Conservation (phyloP, 2,113 vertebrate genomes). For the Fregata magnificens region DNA sequence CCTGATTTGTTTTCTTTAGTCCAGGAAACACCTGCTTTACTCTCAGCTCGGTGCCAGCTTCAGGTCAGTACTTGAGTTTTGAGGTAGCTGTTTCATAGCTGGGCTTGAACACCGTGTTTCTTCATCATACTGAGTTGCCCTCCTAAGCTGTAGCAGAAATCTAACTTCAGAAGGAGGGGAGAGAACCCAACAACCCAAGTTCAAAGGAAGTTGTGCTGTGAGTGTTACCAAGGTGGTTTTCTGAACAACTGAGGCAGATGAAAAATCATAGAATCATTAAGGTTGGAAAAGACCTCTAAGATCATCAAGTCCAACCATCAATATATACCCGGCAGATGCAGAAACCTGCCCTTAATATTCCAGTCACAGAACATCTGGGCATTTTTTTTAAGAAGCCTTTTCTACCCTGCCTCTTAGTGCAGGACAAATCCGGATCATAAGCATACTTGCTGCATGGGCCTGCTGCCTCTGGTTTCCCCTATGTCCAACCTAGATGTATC, state of each 20-base stretch:
- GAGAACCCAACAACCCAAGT: neutral
- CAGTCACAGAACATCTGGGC: too few relatives aligned
- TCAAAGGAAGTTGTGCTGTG: neutral
- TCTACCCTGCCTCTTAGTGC: accelerated
- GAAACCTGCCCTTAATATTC: neutral
- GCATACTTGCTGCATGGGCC: accelerated
- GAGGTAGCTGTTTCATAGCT: neutral
- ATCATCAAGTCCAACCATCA: too few relatives aligned
- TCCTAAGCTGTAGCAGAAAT: neutral
- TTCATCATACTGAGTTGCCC: neutral
- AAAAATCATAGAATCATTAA: too few relatives aligned
- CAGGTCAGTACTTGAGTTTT: neutral
- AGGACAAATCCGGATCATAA: accelerated
- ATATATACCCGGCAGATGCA: neutral
- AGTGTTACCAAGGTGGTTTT: neutral
- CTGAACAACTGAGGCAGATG: neutral
- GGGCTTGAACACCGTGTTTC: neutral
- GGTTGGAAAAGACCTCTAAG: too few relatives aligned
- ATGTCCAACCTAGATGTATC: accelerated
- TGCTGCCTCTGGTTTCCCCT: neutral
- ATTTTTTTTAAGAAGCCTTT: neutral
- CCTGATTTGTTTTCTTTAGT: conserved; percentile 52
- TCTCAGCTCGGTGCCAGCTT: neutral
- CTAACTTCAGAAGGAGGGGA: neutral
- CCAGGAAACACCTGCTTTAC: neutral